Percentiles rank a stretch among this genome's conserved stretches.
Conservation (phyloP, 2,888 invertebrate genomes). For the Andrena praecox region DNA sequence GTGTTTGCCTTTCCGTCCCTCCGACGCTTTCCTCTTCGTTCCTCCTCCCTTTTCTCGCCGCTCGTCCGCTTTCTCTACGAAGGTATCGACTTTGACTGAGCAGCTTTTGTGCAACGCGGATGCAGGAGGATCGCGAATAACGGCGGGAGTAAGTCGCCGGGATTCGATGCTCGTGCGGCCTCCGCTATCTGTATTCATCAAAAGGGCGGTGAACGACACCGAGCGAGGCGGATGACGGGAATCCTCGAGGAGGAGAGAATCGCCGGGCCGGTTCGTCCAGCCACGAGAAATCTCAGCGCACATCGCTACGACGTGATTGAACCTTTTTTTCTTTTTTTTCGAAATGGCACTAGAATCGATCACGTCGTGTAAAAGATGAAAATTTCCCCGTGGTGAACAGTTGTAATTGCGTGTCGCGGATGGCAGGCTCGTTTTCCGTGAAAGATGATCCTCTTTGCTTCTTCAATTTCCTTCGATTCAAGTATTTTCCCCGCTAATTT, state of each 20-base stretch:
- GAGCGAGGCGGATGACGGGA: constrained; percentile 5
- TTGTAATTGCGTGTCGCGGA: too few relatives aligned
- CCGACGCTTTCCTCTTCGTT: neutral
- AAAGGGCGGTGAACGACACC: constrained; percentile 22
- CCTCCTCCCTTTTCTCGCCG: neutral
- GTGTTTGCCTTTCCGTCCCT: constrained; percentile 28
- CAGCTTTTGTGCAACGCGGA: constrained; percentile 41
- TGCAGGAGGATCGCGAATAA: constrained; percentile 37
- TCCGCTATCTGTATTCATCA: constrained; percentile 35
- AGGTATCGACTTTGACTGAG: constrained; percentile 56
- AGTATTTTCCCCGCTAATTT: too few relatives aligned
- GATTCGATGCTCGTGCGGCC: constrained; percentile 37
- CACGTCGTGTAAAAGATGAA: too few relatives aligned
- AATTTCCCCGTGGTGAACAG: too few relatives aligned
- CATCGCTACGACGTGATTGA: neutral
- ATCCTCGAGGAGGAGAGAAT: neutral
- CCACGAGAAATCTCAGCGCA: constrained; percentile 7
- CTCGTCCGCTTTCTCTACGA: neutral
- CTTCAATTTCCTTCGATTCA: too few relatives aligned
- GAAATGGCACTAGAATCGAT: neutral
- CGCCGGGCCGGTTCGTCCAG: neutral
- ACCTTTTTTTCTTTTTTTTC: neutral
- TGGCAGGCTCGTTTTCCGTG: too few relatives aligned
- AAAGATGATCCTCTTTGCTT: too few relatives aligned
- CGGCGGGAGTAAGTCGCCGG: constrained; percentile 24